These are phyloP conservation scores for Camponotus fellah DNA, from an alignment of 2,888 invertebrate genomes.

Conservation along the genomic window DNA sequence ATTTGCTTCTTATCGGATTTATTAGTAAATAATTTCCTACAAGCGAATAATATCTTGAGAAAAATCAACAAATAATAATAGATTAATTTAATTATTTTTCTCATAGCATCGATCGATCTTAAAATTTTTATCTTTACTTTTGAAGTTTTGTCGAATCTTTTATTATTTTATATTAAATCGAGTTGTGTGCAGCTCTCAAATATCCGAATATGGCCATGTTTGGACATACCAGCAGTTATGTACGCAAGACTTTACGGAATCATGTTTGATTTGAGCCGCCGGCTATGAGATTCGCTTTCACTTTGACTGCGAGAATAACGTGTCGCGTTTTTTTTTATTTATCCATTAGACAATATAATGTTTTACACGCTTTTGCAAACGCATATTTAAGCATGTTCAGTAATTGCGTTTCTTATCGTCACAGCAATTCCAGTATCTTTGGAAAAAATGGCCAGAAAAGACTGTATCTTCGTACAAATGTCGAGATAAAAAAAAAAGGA, in stretches of 20 bases:
- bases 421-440: neutral
- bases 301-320: slow-evolving; percentile 61
- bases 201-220: slow-evolving; percentile 65
- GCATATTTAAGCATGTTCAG: neutral
- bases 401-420: neutral
- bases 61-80: neutral
- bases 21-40: neutral
- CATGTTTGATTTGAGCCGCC: slow-evolving; percentile 65
- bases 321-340: neutral
- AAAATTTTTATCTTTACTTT: neutral
- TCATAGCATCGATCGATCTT: neutral
- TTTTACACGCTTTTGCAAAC: neutral
- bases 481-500: slow-evolving; percentile 3
- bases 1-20: neutral
- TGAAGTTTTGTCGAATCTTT: slow-evolving; percentile 41
- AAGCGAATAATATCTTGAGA: neutral
- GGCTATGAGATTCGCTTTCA: slow-evolving; percentile 76
- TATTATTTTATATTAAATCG: slow-evolving; percentile 33
- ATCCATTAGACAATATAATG: neutral
- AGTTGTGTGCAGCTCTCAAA: slow-evolving; percentile 61
- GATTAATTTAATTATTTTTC: neutral
- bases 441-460: neutral
- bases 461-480: neutral
- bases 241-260: slow-evolving; percentile 57
- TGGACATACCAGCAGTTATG: slow-evolving; percentile 60